A percentile compares a stretch with the other conserved stretches of the same genome.
Conservation (phyloP, 2,113 vertebrate species). For the Circaetus cinerascens region DNA sequence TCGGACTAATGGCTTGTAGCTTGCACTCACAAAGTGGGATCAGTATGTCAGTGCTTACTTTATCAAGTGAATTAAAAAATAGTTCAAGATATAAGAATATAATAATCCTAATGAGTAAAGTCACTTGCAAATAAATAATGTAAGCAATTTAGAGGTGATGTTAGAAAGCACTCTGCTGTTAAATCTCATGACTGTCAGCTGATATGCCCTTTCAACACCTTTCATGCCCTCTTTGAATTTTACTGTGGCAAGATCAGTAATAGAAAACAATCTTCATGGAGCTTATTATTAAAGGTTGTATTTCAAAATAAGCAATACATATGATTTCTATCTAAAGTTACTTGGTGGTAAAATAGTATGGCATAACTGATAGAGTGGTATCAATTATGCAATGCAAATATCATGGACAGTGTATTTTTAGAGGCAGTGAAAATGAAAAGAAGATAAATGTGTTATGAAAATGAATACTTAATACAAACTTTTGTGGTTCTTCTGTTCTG, state of each 20-base stretch:
- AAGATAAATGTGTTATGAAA: background rate
- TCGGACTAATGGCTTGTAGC: background rate
- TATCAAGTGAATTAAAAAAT: background rate
- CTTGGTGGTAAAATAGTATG: background rate
- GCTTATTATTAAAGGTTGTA: background rate
- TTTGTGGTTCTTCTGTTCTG: background rate
- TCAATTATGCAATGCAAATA: background rate
- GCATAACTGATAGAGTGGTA: background rate
- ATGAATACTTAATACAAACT: background rate
- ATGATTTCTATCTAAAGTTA: background rate
- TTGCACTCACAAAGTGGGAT: background rate
- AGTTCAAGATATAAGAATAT: background rate
- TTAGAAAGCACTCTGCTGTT: background rate
- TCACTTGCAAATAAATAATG: background rate
- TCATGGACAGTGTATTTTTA: background rate
- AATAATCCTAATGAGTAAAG: background rate
- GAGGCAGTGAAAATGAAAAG: background rate
- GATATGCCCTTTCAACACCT: background rate
- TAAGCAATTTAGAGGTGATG: background rate
- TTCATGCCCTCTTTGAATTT: background rate
- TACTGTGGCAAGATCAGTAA: background rate
- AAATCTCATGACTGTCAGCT: background rate
- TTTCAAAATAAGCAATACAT: background rate
- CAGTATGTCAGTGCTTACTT: background rate
- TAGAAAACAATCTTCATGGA: background rate